phyloP scores from a whole-genome alignment of 1,140 invertebrate species.

The Calliopsis andreniformis region DNA sequence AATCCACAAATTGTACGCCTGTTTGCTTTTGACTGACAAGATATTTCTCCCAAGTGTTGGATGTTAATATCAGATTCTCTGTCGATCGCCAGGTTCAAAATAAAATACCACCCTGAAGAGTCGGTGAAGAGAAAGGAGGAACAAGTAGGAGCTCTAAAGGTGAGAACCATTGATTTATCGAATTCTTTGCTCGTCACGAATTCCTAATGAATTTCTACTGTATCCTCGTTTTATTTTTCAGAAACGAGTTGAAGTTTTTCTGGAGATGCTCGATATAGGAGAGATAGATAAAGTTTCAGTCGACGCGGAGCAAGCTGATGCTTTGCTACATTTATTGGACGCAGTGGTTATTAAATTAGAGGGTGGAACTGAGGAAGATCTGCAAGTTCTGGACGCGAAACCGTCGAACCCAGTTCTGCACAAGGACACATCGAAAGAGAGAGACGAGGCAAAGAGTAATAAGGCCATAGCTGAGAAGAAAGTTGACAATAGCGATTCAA shows the following conservation, averaged over 20 bases:
- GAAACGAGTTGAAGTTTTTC: slow-evolving; percentile 95
- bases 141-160: slow-evolving; percentile 91
- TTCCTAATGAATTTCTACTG: neutral
- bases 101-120: slow-evolving; percentile 99
- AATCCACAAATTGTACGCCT: slow-evolving; percentile 48
- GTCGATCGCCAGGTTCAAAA: slow-evolving; percentile 92
- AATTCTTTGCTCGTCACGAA: slow-evolving; percentile 11
- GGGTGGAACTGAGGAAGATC: slow-evolving; percentile 97
- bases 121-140: slow-evolving; percentile 95
- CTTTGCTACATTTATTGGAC: slow-evolving; percentile 94
- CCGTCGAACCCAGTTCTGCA: slow-evolving; percentile 70
- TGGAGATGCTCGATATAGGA: slow-evolving; percentile 89
- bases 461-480: slow-evolving; percentile 75
- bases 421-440: slow-evolving; percentile 74
- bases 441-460: slow-evolving; percentile 75
- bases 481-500: slow-evolving; percentile 64
- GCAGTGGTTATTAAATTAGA: slow-evolving; percentile 98
- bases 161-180: slow-evolving; percentile 74
- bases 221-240: slow-evolving; percentile 76
- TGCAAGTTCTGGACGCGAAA: slow-evolving; percentile 90
- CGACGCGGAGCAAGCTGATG: slow-evolving; percentile 93
- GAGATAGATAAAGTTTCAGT: slow-evolving; percentile 90
- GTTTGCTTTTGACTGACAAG: slow-evolving; percentile 31
- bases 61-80: slow-evolving; percentile 63
- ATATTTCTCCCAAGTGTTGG: neutral